Evolutionary conservation across 2,888 invertebrate species (phyloP), one percentile per base, ranked within the genome.

Genomic region (Cephus spinipes): DNA sequence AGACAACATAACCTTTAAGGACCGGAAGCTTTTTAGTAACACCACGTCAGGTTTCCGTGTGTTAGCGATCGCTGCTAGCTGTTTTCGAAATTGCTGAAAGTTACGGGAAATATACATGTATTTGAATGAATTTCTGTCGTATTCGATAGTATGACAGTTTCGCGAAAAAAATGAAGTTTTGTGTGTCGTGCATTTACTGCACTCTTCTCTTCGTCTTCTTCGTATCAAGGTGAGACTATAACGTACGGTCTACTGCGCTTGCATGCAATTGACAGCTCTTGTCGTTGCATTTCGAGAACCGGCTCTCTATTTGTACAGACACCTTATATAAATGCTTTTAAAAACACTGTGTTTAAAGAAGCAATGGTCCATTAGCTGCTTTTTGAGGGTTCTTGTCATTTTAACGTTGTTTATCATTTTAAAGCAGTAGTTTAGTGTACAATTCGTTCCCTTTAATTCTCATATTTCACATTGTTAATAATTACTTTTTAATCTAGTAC

Each of bases 201-300:
- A 93, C 93, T 89, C 92, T 94, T 89, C 92, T 94, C 92, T 93
- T 94, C 82, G 93, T 94, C 89, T 94, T 93, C 88, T 92, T 94
- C 87, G 89, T 93, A 78, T 94, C 94, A 83, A 94, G 94, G 94
- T 94, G 90, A 83, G 88, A 55, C 55, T 77, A 80, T 75, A 81
- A 81, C 79, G 83, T 76, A 82, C 23, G 12, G 71, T 71, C 31
- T 71, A 31, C 71, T 33, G 6, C 15, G 32, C 12, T 71, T 71
- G 31, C 4, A 55, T 55, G 71, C 31, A 23, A 71, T 33, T 71
- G 71, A 71, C 71, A 71, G 71, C 12, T 71, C 71, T 12, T 12
- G 12, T 71, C 71, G 6, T 12, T 71, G 31, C 3, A 71, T 71
- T 71, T 71, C 31, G 15, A 55, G 23, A 6, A 23, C 55, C 55